Base-by-base conservation (phyloP, 2,797 vertebrate species). In the Spinus olivaceus region DNA sequence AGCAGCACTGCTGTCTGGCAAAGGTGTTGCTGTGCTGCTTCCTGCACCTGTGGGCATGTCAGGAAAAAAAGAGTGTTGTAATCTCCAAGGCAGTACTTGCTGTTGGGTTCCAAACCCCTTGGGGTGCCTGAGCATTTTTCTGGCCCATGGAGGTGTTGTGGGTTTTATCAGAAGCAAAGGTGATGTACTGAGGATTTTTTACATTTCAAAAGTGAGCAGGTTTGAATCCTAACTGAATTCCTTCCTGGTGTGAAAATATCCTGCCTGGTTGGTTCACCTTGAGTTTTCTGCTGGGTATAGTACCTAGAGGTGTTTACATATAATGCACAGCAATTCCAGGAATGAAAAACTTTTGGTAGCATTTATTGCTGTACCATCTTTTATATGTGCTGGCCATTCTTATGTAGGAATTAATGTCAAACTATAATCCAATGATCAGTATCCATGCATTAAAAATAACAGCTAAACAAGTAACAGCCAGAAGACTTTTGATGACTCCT, bases 31-130 rank as follows among this genome's bases (percentile, higher is more conserved):
- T 71, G 17, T 35, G n/a, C 37, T 83, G 53, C 49, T 21, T 27
- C 24, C 4, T 4, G 50, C 15, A 42, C 46, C 13, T 5, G 1
- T 33, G 41, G 28, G 27, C 1, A 0, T 5, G 6, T 6, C 39
- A 53, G 49, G 6, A 57, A 67, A 79, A 56, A 37, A 47, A 42
- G 41, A 8, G 14, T 14, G 21, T 65, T 42, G 5, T 51, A 28
- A 39, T 9, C 30, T 7, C 23, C 1, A 2, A 44, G 8, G 44
- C 3, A 23, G 20, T 22, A 59, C 6, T 49, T 73, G 41, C n/a
- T 65, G 20, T 27, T 77, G 61, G 25, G 44, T 60, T 70, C 10
- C 8, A 77, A 85, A 46, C 4, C 24, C 10, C 20, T 10, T 12
- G 4, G 14, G 22, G 7, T 47, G 27, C 5, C 20, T 50, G n/a